Evolutionary conservation across 2,888 invertebrate genomes (phyloP).

Genomic region (Idaea biselata): DNA sequence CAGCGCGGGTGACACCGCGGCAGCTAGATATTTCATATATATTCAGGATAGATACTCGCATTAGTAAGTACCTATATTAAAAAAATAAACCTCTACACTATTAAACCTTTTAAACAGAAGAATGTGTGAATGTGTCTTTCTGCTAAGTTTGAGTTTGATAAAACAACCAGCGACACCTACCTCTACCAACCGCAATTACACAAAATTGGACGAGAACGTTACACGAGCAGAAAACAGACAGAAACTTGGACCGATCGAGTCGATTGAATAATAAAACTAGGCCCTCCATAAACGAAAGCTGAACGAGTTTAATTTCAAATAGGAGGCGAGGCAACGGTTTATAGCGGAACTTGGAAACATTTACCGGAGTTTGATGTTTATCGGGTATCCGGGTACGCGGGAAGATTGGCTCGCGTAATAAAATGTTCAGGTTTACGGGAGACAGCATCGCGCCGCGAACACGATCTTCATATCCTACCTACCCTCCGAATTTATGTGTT

Average conservation of each 20-base stretch:
- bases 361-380: constrained; percentile 13
- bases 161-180: no score
- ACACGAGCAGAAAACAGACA: not conserved
- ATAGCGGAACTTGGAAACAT: constrained; percentile 4
- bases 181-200: no score
- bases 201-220: not conserved
- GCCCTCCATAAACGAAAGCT: not conserved
- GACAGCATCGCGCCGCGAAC: not conserved
- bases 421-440: constrained; percentile 14
- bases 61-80: no score
- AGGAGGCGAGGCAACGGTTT: constrained; percentile 2
- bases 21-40: no score
- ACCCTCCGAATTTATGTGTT: not conserved
- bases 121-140: no score
- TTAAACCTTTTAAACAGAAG: no score
- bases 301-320: constrained; percentile 3
- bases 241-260: not conserved
- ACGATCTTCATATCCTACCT: not conserved
- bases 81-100: no score
- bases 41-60: no score
- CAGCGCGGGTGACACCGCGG: no score
- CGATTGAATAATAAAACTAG: constrained; percentile 1
- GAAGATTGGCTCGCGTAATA: constrained; percentile 18
- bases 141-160: no score
- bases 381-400: constrained; percentile 7